Conservation (phyloP, 2,113 vertebrate species). For the Crotophaga sulcirostris region DNA sequence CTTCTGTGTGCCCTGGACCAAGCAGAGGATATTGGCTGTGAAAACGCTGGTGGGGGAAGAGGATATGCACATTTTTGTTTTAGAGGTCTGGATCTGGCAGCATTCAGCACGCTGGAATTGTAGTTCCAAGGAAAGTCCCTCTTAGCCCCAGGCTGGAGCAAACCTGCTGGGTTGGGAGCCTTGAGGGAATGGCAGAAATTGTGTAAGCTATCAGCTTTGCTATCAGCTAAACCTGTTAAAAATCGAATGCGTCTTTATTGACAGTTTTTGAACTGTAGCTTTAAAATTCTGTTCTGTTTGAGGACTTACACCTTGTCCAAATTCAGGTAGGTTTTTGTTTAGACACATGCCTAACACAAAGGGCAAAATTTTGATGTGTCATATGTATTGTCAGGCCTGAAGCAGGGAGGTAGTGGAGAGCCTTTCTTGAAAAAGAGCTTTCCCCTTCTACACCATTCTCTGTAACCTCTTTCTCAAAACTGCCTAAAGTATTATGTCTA, state of each 20-base stretch:
- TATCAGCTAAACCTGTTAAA: neutral
- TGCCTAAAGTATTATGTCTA: neutral
- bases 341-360: neutral
- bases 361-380: neutral
- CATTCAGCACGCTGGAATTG: neutral
- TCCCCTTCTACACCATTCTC: neutral
- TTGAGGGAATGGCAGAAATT: neutral
- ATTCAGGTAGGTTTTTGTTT: neutral
- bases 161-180: neutral
- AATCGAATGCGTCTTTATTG: neutral
- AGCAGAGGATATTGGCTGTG: neutral
- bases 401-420: neutral
- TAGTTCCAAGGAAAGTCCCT: neutral
- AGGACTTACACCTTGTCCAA: neutral
- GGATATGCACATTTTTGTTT: neutral
- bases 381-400: neutral
- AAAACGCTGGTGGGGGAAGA: neutral
- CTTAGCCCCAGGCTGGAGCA: neutral
- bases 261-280: neutral
- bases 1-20: neutral
- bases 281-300: neutral
- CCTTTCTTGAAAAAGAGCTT: neutral
- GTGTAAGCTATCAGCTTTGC: neutral
- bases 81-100: neutral
- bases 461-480: neutral